Evolutionary conservation across 1,140 invertebrate genomes (phyloP).

Genomic region (Atta colombica): DNA sequence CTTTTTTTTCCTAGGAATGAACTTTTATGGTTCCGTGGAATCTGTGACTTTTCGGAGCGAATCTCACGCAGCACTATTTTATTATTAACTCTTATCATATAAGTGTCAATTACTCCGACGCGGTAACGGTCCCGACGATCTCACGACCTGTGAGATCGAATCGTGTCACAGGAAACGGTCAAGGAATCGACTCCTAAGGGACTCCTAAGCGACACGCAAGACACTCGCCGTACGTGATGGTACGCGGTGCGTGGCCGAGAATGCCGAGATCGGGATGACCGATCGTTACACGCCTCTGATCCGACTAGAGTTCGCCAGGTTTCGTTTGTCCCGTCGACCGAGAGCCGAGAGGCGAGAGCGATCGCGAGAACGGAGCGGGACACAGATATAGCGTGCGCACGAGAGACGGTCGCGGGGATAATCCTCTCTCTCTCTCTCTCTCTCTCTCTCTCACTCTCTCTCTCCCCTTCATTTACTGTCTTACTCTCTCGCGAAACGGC

Average conservation of each 20-base stretch:
- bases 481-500: not conserved
- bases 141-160: not conserved
- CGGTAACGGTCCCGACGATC: not conserved
- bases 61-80: not conserved
- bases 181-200: not conserved
- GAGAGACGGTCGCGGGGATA: constrained; percentile 3
- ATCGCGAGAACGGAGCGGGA: constrained; percentile 15
- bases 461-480: not conserved
- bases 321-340: not conserved
- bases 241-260: not conserved
- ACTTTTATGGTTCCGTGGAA: not conserved
- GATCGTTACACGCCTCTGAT: constrained; percentile 27
- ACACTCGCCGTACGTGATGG: no score
- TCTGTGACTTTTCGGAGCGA: not conserved
- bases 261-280: not conserved
- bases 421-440: not conserved
- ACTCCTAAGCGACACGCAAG: not conserved
- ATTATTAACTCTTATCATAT: not conserved
- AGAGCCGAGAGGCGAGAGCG: constrained; percentile 18
- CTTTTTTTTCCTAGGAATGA: constrained; percentile 16
- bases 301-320: not conserved
- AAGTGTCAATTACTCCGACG: not conserved
- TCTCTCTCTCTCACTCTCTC: not conserved
- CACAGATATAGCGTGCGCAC: not conserved
- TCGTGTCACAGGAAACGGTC: not conserved